phyloP scores from a whole-genome alignment of 2,888 invertebrate genomes.

The Drosophila mimetica region DNA sequence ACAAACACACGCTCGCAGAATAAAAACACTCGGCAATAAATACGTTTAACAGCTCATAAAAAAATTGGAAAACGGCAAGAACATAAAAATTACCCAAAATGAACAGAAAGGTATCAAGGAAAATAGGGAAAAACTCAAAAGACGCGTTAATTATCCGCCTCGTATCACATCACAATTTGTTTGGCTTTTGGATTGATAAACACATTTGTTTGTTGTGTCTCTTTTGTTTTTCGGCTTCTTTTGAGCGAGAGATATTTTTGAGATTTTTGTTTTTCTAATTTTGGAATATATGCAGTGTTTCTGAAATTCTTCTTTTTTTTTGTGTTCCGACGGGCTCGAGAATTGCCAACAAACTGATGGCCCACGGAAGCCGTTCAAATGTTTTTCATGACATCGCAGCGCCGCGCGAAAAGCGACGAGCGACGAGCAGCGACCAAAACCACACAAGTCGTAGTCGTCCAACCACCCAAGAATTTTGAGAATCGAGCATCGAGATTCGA shows the following conservation, averaged over 20 bases:
- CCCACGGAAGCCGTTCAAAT: constrained; percentile 74
- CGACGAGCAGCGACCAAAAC: constrained; percentile 27
- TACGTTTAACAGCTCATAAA: constrained; percentile 62
- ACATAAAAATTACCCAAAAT: constrained; percentile 36
- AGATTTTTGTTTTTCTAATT: constrained; percentile 10
- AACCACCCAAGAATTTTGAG: constrained; percentile 34
- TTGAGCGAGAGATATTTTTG: not conserved
- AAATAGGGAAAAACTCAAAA: constrained; percentile 54
- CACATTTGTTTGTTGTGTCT: constrained; percentile 41
- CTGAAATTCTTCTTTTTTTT: constrained; percentile 7
- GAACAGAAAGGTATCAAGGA: constrained; percentile 20
- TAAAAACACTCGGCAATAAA: constrained; percentile 29
- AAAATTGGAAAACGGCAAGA: constrained; percentile 18
- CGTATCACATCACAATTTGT: constrained; percentile 68
- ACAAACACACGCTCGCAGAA: constrained; percentile 7
- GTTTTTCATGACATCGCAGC: constrained; percentile 70
- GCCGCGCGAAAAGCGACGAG: constrained; percentile 39
- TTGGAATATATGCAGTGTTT: constrained; percentile 1
- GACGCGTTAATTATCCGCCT: constrained; percentile 55
- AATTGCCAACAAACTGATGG: constrained; percentile 82
- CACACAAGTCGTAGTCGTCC: constrained; percentile 31
- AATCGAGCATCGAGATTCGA: constrained; percentile 3
- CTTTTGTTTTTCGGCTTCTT: constrained; percentile 9
- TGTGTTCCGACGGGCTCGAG: constrained; percentile 78
- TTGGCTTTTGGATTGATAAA: constrained; percentile 41